These are phyloP conservation scores for Eueides isabella DNA, from an alignment of 1,140 invertebrate genomes.

Conservation along the genomic window DNA sequence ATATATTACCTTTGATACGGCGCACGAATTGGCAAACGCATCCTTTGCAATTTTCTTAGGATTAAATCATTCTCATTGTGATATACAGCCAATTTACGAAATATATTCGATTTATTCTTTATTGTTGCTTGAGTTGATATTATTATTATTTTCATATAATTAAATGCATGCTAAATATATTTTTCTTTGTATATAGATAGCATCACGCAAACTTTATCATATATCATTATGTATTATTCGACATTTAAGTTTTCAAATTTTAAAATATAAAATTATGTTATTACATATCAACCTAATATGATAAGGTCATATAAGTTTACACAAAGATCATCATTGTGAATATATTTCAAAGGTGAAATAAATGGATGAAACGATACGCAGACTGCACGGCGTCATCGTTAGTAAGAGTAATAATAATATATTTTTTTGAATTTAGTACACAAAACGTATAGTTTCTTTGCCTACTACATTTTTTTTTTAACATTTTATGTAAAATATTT, in stretches of 20 bases:
- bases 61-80: slow-evolving; percentile 20
- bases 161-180: background rate
- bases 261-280: background rate
- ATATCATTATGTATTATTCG: background rate
- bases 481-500: background rate
- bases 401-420: background rate
- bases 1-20: slow-evolving; percentile 38
- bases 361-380: slow-evolving; percentile 53
- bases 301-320: slow-evolving; percentile 12
- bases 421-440: background rate
- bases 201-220: too few species aligned
- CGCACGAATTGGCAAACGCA: slow-evolving; percentile 20
- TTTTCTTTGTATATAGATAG: too few species aligned
- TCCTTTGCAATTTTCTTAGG: slow-evolving; percentile 23
- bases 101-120: background rate
- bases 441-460: background rate
- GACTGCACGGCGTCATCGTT: slow-evolving; percentile 59
- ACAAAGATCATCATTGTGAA: slow-evolving; percentile 32
- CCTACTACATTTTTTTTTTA: background rate
- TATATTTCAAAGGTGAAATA: slow-evolving; percentile 49
- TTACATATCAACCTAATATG: background rate
- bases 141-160: background rate
- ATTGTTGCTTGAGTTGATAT: background rate
- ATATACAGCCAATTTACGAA: background rate
- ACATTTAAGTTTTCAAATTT: background rate